Evolutionary conservation across 2,888 invertebrate species (phyloP), one percentile per base, ranked within the genome.

Genomic region (Catocala fraxini): DNA sequence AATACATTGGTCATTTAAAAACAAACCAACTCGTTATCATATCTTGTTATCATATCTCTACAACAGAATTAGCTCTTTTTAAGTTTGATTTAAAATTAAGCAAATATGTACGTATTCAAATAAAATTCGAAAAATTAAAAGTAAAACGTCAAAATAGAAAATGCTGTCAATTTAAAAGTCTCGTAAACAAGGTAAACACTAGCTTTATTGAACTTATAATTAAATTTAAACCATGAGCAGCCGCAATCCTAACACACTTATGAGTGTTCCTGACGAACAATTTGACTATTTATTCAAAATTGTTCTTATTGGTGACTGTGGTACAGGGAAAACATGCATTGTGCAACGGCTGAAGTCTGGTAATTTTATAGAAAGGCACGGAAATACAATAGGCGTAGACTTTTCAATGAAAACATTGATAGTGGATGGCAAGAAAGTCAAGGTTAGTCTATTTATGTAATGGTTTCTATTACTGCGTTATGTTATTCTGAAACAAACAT

Each of bases 391-490:
- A 86, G 99, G 99, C 70, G 99, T 99, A 60, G 99, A 99, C 93
- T 99, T 99, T 95, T 99, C 99, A 67, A 99, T 99, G 99, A 99
- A 99, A 96, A 99, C 99, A 57, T 96, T 99, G 46, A 95, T 97
- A 75, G 97, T 99, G 52, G 99, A 99, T 89, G 98, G 97, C 56
- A 99, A 99, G 91, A 97, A 97, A 95, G 97, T 99, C 77, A 99
- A 99, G 97, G 98, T 99, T 77, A 81, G 93, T 86, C 51, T 75
- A 75, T 74, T 79, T 83, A 70, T 66, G 68, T 77, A 74, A 80
- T 78, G 63, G 66, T 70, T 79, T 74, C 71, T 60, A 55, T 51
- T 70, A 70, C 67, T 73, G 58, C 60, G 68, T 70, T 59, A 61
- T 65, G 63, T 13, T 45, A 35, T 43, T 48, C 7, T 6, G 35